A percentile compares a stretch with the other conserved stretches of the same genome.
phyloP scores from a whole-genome alignment of 2,797 vertebrate genomes.

The Pangasius djambal region DNA sequence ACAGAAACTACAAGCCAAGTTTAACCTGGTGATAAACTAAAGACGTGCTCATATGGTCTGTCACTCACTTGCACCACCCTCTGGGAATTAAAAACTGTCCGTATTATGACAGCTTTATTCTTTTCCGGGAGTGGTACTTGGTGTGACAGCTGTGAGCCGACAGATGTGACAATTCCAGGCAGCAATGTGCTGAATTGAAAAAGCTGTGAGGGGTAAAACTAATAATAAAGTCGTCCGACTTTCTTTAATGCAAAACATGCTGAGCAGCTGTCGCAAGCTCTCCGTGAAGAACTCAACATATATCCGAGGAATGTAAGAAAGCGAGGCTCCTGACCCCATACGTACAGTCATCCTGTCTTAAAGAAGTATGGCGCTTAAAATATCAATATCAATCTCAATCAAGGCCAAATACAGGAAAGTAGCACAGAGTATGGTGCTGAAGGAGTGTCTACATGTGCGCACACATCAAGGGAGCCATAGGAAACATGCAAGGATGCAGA shows the following conservation, averaged over 20 bases:
- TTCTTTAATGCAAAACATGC: not conserved
- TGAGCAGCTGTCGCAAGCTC: not conserved
- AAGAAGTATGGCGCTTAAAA: not conserved
- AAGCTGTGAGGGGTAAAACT: not conserved
- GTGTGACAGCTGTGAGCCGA: not conserved
- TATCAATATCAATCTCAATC: not conserved
- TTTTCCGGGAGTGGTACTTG: not conserved
- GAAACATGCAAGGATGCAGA: not conserved
- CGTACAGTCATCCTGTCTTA: not conserved
- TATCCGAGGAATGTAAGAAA: slow-evolving; percentile 26
- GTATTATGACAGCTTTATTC: not conserved
- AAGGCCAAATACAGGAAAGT: not conserved
- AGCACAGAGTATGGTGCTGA: not conserved
- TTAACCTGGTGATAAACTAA: slow-evolving; percentile 28
- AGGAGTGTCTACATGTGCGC: not conserved
- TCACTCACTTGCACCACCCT: not conserved
- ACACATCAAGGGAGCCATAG: not conserved
- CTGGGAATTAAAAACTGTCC: not conserved
- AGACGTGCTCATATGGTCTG: not conserved
- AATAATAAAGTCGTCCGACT: no score
- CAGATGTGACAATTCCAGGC: slow-evolving; percentile 27
- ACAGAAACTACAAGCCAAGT: slow-evolving; percentile 27
- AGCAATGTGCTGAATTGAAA: not conserved
- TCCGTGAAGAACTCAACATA: not conserved
- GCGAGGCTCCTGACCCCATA: not conserved